These are phyloP conservation scores for Hippoglossus stenolepis DNA, from an alignment of 2,113 vertebrate species.

Conservation along the genomic window DNA sequence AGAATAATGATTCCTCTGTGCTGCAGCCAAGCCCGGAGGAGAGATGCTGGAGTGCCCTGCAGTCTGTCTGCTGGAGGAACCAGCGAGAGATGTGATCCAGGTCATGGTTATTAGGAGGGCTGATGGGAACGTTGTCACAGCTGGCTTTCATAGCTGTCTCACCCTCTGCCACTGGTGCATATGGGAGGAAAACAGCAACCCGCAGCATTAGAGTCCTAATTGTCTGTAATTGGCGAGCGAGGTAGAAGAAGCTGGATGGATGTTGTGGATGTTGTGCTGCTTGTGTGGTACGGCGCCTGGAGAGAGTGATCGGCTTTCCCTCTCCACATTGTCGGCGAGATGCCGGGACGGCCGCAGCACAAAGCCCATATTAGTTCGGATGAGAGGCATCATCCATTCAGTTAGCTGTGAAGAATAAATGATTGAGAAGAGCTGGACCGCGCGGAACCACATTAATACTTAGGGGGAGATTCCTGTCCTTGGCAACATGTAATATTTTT, in stretches of 20 bases:
- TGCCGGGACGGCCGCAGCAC: constrained; percentile 11
- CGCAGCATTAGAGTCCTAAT: constrained; percentile 51
- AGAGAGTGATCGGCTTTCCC: constrained; percentile 47
- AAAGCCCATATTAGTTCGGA: constrained; percentile 4
- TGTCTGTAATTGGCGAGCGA: constrained; percentile 53
- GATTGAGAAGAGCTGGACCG: background rate
- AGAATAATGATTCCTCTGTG: constrained; percentile 60
- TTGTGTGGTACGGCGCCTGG: constrained; percentile 30
- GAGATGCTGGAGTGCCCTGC: constrained; percentile 18
- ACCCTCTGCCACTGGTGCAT: constrained; percentile 30
- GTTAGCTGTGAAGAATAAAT: constrained; percentile 35
- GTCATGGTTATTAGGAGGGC: constrained; percentile 52
- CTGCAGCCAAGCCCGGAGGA: constrained; percentile 47
- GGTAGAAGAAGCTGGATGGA: constrained; percentile 40
- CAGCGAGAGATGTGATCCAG: constrained; percentile 52
- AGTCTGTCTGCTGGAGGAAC: constrained; percentile 44
- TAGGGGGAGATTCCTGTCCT: constrained; percentile 36
- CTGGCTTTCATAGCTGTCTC: constrained; percentile 60
- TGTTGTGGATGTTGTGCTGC: constrained; percentile 34
- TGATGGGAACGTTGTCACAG: constrained; percentile 69
- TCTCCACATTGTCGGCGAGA: background rate
- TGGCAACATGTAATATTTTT: constrained; percentile 20
- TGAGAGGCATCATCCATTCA: constrained; percentile 37
- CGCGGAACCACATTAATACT: constrained; percentile 20
- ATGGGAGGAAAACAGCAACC: constrained; percentile 46